Base-by-base conservation (phyloP, 2,888 invertebrate species). In the Pachydiplax longipennis region DNA sequence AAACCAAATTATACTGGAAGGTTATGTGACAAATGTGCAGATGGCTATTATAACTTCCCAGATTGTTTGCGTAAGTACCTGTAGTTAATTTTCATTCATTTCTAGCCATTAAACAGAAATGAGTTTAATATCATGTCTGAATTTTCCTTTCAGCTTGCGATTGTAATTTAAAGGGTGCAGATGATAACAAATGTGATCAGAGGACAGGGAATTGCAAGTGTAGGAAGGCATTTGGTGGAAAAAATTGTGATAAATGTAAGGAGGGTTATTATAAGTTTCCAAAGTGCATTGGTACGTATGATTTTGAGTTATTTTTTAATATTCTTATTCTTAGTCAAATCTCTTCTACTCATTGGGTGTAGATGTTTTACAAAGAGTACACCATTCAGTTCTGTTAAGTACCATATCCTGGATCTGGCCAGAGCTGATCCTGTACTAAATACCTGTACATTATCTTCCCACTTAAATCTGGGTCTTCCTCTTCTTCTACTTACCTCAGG, bases 221-320 rank as follows among this genome's bases (percentile, higher is more conserved):
- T 93, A 96, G 97, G 93, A 97, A 96, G 93, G 98, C 98, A 93
- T 99, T 96, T 93, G 97, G 97, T 6, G 99, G 99, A 0, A 95
- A 96, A 61, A 97, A 97, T 31, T 99, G 99, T 94, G 97, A 98
- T 92, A 95, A 97, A 92, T 99, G 99, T 61, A 37, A 15, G 93
- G 95, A 97, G 92, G 99, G 99, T 0, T 99, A 97, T 94, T 99
- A 95, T 94, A 96, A 97, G 92, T 98, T 98, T 93, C 98, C 99
- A 3, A 95, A 95, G 0, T 99, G 99, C 94, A 95, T 95, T 92
- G 97, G 98, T 98, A 95, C 96, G 97, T 96, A 48, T 35, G 12
- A 35, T 37, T 37, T 22, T 22, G 22, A 37, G 22, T 81, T 35
- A 80, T 18, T 37, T 31, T 13, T 37, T 80, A 10, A 18, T 80